Percentiles rank a stretch among this genome's conserved stretches.
phyloP scores from a whole-genome alignment of 2,113 vertebrate species.

The Loxodonta africana region DNA sequence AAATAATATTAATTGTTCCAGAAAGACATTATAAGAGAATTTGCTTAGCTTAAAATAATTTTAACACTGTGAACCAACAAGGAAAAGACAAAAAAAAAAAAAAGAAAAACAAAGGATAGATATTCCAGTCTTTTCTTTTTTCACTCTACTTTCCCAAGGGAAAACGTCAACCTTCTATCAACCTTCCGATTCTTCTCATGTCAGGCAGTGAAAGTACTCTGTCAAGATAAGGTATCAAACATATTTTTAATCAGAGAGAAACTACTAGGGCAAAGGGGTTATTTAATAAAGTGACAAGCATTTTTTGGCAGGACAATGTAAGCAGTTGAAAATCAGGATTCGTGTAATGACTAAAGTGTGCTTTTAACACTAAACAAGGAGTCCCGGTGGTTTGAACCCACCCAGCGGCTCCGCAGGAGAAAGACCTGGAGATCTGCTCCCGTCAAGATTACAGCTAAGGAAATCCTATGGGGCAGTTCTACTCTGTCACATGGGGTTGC shows the following conservation, averaged over 20 bases:
- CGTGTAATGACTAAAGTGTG: background rate
- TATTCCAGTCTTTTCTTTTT: conserved; percentile 1
- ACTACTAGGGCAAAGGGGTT: background rate
- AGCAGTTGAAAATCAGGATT: conserved; percentile 57
- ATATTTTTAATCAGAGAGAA: conserved; percentile 21
- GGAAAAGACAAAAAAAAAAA: background rate
- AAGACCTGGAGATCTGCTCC: no score
- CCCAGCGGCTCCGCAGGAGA: no score
- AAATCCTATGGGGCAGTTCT: background rate
- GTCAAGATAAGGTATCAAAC: background rate
- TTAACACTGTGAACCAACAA: background rate
- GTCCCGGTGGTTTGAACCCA: no score
- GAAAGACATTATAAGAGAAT: conserved; percentile 40
- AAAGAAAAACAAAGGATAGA: background rate
- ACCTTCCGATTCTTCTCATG: background rate
- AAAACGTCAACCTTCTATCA: conserved; percentile 23
- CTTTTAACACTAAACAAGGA: background rate
- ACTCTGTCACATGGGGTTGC: background rate
- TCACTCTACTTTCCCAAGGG: background rate
- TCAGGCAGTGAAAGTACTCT: conserved; percentile 52
- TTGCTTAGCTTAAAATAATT: conserved; percentile 49
- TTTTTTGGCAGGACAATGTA: background rate
- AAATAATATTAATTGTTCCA: conserved; percentile 29
- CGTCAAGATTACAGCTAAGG: background rate
- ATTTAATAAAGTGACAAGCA: conserved; percentile 45